A percentile compares a stretch with the other conserved stretches of the same genome.
phyloP scores from a whole-genome alignment of 2,888 invertebrate genomes.

The Hanleya hanleyi region DNA sequence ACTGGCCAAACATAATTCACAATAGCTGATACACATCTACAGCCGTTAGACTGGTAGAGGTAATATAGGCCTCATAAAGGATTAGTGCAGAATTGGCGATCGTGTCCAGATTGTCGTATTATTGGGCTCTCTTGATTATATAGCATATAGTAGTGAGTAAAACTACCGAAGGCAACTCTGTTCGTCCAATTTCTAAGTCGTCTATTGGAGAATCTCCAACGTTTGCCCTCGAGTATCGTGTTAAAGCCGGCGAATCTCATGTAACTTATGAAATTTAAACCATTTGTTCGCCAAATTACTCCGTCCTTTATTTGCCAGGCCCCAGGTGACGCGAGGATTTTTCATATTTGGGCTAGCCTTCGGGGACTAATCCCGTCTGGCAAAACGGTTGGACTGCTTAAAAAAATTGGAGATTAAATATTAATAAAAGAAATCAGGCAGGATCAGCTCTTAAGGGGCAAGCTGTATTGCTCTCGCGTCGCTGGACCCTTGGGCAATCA shows the following conservation, averaged over 20 bases:
- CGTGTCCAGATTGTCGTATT: too few species aligned
- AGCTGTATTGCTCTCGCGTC: too few species aligned
- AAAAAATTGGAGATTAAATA: conserved; percentile 8
- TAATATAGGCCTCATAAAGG: too few species aligned
- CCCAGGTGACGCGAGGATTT: not conserved
- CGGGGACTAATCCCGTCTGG: not conserved
- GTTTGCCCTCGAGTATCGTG: not conserved
- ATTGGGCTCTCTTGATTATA: too few species aligned
- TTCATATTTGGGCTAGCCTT: not conserved
- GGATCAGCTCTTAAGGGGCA: too few species aligned
- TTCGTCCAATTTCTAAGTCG: not conserved
- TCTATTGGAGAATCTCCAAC: not conserved
- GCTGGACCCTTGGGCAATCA: not conserved
- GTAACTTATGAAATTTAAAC: conserved; percentile 10
- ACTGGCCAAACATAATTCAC: too few species aligned
- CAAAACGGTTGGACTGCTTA: not conserved
- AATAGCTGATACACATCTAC: too few species aligned
- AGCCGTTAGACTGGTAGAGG: too few species aligned
- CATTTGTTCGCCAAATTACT: conserved; percentile 12
- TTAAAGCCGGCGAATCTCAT: not conserved
- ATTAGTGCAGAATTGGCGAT: too few species aligned
- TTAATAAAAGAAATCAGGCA: conserved; percentile 7
- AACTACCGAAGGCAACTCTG: too few species aligned
- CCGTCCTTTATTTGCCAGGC: not conserved
- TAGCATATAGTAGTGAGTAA: too few species aligned